Conservation (phyloP, 2,797 vertebrate species). For the Neosalanx taihuensis region DNA sequence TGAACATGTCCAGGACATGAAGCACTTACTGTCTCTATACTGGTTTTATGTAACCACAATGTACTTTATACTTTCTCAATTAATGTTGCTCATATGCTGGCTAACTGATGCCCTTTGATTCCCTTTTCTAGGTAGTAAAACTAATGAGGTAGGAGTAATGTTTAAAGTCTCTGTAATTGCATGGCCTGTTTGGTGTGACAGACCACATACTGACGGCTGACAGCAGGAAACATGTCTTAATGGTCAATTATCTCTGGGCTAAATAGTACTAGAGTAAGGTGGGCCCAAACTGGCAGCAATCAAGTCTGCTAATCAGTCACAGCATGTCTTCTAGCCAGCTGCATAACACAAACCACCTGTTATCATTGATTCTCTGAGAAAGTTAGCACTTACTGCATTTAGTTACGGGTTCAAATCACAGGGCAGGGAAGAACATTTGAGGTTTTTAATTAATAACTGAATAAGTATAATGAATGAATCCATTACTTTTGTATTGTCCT, state of each 20-base stretch:
- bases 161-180: constrained; percentile 5
- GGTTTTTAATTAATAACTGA: too few relatives aligned
- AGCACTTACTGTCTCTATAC: background rate
- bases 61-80: constrained; percentile 1
- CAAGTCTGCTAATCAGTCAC: background rate
- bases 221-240: background rate
- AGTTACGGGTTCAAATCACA: too few relatives aligned
- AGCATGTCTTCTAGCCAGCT: background rate
- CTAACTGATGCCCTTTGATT: background rate
- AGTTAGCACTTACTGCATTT: too few relatives aligned
- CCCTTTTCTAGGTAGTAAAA: background rate
- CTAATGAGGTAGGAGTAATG: constrained; percentile 7
- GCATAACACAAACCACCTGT: background rate
- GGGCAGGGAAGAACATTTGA: too few relatives aligned
- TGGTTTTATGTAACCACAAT: constrained; percentile 14
- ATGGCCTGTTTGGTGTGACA: background rate
- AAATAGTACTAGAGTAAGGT: background rate
- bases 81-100: background rate
- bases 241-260: background rate
- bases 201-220: background rate
- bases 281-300: background rate
- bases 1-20: background rate
- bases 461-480: too few relatives aligned
- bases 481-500: too few relatives aligned
- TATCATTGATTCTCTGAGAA: background rate